Evolutionary conservation across 1,140 invertebrate species (phyloP).

Genomic region (Melanaphis sacchari): DNA sequence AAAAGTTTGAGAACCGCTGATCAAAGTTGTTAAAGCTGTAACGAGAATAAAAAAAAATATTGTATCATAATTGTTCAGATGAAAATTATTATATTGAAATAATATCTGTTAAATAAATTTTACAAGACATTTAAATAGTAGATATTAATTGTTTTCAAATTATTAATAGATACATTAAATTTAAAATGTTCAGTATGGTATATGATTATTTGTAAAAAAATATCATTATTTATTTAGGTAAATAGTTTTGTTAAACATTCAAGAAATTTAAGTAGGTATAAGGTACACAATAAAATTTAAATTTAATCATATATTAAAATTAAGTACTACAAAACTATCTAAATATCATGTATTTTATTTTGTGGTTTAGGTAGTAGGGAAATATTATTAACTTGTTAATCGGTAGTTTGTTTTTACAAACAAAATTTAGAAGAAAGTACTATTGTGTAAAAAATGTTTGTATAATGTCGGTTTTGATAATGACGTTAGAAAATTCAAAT

Average conservation of each 20-base stretch:
- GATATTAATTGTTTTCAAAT: not conserved
- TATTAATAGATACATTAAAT: not conserved
- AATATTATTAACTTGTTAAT: no score
- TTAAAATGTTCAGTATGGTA: not conserved
- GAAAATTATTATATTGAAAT: not conserved
- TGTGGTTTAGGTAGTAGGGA: no score
- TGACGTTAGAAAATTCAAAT: not conserved
- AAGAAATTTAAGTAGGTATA: not conserved
- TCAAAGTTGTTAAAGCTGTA: no score
- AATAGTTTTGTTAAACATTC: not conserved
- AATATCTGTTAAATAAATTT: not conserved
- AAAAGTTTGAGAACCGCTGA: no score
- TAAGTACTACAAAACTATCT: not conserved
- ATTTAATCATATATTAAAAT: not conserved
- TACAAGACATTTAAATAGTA: not conserved
- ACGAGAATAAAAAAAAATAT: no score
- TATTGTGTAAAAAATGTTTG: not conserved
- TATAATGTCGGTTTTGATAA: not conserved
- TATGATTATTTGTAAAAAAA: not conserved
- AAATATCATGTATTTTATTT: not conserved
- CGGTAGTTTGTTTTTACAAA: no score
- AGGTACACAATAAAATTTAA: not conserved
- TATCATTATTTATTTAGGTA: not conserved
- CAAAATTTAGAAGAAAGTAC: no score
- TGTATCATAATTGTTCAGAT: not conserved